These are phyloP conservation scores for Uropsilus gracilis DNA, from an alignment of 2,113 vertebrate species.

Conservation along the genomic window DNA sequence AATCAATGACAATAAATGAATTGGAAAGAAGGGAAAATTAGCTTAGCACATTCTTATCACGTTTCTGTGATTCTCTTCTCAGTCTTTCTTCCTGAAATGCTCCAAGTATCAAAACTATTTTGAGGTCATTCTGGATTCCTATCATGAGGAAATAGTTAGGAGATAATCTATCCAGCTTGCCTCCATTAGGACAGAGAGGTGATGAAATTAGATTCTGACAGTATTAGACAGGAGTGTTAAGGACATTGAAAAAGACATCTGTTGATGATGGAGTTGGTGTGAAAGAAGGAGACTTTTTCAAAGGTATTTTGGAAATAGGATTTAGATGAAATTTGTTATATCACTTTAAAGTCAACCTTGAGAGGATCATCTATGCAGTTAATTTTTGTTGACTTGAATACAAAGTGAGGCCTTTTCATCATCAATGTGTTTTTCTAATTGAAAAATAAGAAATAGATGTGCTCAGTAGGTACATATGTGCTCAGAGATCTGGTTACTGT, in stretches of 20 bases:
- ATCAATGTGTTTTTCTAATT: constrained; percentile 39
- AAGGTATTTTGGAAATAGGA: background rate
- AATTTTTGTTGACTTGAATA: constrained; percentile 44
- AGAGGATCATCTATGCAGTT: background rate
- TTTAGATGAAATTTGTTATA: background rate
- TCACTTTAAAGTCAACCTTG: constrained; percentile 8
- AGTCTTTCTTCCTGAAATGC: constrained; percentile 25
- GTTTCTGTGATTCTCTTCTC: constrained; percentile 7
- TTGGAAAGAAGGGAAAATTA: background rate
- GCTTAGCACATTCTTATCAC: background rate
- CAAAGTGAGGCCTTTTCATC: constrained; percentile 35
- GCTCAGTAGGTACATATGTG: constrained; percentile 23
- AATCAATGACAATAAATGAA: no score
- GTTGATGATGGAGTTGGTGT: constrained; percentile 1
- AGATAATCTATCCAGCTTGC: constrained; percentile 39
- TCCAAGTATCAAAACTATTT: constrained; percentile 50
- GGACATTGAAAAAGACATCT: constrained; percentile 21
- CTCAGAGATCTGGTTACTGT: background rate
- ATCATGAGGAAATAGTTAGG: constrained; percentile 15
- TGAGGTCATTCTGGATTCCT: constrained; percentile 18
- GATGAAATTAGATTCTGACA: constrained; percentile 61
- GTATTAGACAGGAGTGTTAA: constrained; percentile 37
- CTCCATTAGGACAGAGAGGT: constrained; percentile 47
- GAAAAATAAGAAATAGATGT: background rate
- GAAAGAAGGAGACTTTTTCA: background rate